phyloP scores from a whole-genome alignment of 2,888 invertebrate species.

The Punctoribates punctum region DNA sequence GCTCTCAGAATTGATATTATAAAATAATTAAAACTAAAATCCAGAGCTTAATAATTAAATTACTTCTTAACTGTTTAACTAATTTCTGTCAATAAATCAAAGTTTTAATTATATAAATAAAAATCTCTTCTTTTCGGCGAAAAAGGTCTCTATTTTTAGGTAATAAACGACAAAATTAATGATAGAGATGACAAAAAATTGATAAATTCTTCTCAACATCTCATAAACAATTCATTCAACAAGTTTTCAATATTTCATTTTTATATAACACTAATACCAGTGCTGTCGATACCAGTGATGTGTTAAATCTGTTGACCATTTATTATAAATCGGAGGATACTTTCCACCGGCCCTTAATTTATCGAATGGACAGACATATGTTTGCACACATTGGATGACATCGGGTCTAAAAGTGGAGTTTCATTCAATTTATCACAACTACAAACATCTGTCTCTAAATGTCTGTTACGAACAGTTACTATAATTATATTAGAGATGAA shows the following conservation, averaged over 20 bases:
- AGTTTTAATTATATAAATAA: no score
- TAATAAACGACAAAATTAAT: no score
- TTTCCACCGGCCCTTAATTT: background rate
- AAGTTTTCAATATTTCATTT: constrained; percentile 18
- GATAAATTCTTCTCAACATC: background rate
- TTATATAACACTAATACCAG: background rate
- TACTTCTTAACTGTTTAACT: no score
- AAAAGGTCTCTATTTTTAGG: no score
- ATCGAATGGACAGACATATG: background rate
- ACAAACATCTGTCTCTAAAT: constrained; percentile 21
- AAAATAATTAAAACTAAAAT: constrained; percentile 4
- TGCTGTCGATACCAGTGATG: background rate
- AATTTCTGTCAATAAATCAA: no score
- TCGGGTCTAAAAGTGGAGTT: background rate
- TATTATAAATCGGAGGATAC: background rate
- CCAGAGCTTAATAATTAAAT: background rate
- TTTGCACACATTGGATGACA: constrained; percentile 5
- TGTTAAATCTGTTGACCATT: background rate
- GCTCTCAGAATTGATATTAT: background rate
- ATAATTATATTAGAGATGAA: background rate
- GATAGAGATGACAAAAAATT: background rate
- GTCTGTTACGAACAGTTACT: background rate
- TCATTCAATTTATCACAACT: constrained; percentile 26
- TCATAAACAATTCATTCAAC: constrained; percentile 11
- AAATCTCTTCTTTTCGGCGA: no score